Evolutionary conservation across 2,888 invertebrate species (phyloP).

Genomic region (Thera britannica): DNA sequence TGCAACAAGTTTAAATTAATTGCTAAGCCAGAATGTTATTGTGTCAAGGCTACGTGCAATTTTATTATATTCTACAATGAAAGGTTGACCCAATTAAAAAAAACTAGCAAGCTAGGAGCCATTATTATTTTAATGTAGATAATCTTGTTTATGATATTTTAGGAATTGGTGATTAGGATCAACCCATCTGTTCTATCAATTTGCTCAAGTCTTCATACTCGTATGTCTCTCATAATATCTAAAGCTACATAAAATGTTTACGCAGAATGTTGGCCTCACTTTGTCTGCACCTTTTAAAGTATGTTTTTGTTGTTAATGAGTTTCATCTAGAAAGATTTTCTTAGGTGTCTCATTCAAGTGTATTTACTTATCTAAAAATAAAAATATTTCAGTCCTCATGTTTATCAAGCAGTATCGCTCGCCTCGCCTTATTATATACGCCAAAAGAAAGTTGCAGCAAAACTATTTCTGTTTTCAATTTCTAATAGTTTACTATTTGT

Average conservation of each 20-base stretch:
- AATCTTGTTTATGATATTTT: conserved; percentile 24
- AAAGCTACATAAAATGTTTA: no score
- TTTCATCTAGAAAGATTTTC: no score
- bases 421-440: background rate
- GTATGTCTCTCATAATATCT: no score
- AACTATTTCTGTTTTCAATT: conserved; percentile 6
- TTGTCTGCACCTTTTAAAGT: no score
- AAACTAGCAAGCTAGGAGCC: conserved; percentile 38
- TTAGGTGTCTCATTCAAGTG: no score
- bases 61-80: conserved; percentile 60
- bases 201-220: no score
- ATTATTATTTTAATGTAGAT: conserved; percentile 25
- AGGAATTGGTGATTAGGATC: conserved; percentile 3
- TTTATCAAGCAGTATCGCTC: background rate
- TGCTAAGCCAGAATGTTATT: conserved; percentile 78
- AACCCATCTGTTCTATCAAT: background rate
- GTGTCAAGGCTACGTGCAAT: conserved; percentile 73
- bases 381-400: no score
- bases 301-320: no score
- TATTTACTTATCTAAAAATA: no score
- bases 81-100: conserved; percentile 64
- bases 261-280: no score
- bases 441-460: conserved; percentile 6
- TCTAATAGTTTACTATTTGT: background rate
- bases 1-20: conserved; percentile 70